Base-by-base conservation (phyloP, 1,140 invertebrate species). In the Leucophenga varia region DNA sequence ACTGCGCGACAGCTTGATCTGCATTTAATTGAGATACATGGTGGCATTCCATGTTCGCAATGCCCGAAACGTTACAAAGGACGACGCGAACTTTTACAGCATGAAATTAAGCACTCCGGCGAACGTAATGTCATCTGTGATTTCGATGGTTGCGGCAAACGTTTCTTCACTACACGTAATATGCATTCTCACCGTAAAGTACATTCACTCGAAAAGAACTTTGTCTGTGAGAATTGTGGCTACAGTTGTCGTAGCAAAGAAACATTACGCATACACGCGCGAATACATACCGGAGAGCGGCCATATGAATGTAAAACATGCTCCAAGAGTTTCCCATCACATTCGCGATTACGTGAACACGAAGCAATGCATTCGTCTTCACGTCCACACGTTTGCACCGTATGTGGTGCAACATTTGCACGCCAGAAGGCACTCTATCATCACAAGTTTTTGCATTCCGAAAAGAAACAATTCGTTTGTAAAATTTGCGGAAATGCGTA, bases 211-310 rank as follows among this genome's bases (percentile, higher is more conserved):
- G 56, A 59, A n/a, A 73, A 73, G 50, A 68, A 71, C 36, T 73
- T 68, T 5, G 55, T 71, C 0, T 73, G 70, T 43, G 70, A 73
- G 20, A 63, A 54, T 32, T 73, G 70, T 16, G 70, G 70, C 18
- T 71, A 72, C 28, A 63, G 57, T 10, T 71, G 63, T 64, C 88
- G 90, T 14, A 91, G 91, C 72, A 88, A 88, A 9, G 89, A 91
- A 71, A 89, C 91, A 63, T 87, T 88, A 60, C 90, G 90, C 64
- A 91, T 91, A 47, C 90, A 93, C 55, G 78, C 83, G 43, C 78
- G 86, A 1, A 90, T 88, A 0, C 90, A 93, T 69, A 92, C 89
- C 0, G 89, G 89, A 9, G 89, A 92, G 72, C 76, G 87, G 10
- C 90, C 90, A 0, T 88, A 84, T 48, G 84, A 86, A 55, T 92